A percentile compares a stretch with the other conserved stretches of the same genome.
Conservation (phyloP, 2,797 vertebrate species). For the Aselliscus stoliczkanus region DNA sequence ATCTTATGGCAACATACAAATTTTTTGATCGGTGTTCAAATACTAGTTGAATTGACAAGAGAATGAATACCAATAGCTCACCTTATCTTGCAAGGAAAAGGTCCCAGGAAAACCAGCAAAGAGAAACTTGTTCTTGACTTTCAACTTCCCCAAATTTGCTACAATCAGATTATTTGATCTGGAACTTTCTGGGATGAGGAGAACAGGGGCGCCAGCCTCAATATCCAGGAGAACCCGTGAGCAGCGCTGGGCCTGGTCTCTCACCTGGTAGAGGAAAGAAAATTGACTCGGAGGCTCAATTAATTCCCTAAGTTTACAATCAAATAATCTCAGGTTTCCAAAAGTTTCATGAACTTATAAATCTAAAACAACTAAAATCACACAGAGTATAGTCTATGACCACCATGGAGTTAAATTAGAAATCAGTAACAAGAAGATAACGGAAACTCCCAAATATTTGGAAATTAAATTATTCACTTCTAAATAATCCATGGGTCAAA, state of each 20-base stretch:
- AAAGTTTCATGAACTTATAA: not conserved
- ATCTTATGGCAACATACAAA: not conserved
- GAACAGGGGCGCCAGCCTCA: constrained; percentile 94
- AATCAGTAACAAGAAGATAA: not conserved
- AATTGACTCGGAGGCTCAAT: not conserved
- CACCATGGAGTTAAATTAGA: not conserved
- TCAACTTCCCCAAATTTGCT: constrained; percentile 95
- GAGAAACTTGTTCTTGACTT: constrained; percentile 92
- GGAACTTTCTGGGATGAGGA: constrained; percentile 96
- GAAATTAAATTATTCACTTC: constrained; percentile 10
- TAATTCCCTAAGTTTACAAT: not conserved
- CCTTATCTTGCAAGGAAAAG: constrained; percentile 94
- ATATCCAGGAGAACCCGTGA: constrained; percentile 94
- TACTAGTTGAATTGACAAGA: not conserved
- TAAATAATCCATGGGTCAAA: constrained; percentile 20
- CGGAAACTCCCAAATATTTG: constrained; percentile 16
- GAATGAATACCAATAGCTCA: constrained; percentile 77
- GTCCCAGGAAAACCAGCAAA: constrained; percentile 89
- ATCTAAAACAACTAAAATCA: constrained; percentile 1
- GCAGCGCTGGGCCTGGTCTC: constrained; percentile 91
- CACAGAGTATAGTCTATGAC: not conserved
- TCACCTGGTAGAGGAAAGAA: constrained; percentile 83
- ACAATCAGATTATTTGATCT: constrained; percentile 92
- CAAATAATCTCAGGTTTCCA: not conserved
- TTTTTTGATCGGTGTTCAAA: not conserved